Conservation (phyloP, 2,113 vertebrate genomes). For the Hippocampus barbouri region DNA sequence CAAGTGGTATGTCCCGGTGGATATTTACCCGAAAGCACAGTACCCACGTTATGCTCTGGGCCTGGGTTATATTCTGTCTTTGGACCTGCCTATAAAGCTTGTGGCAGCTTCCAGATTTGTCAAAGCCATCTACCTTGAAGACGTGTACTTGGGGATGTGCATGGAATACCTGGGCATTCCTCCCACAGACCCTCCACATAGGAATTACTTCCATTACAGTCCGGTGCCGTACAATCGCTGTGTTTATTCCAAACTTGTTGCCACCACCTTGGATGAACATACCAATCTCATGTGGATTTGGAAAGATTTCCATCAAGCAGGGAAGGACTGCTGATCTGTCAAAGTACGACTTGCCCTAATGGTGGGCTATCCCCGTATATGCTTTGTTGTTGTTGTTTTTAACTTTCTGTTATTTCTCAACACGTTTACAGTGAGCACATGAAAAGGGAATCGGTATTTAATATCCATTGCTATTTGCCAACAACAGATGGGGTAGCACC, state of each 20-base stretch:
- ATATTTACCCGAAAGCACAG: slow-evolving; percentile 5
- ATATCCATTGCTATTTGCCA: not conserved
- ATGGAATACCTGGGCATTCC: slow-evolving; percentile 52
- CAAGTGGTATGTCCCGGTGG: slow-evolving; percentile 68
- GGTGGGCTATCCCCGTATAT: too few relatives aligned
- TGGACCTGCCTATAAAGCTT: slow-evolving; percentile 50
- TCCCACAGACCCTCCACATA: not conserved
- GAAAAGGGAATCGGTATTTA: not conserved
- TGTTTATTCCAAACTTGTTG: slow-evolving; percentile 45
- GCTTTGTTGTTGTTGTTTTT: not conserved
- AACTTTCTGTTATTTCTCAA: not conserved
- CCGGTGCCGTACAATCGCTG: slow-evolving; percentile 46
- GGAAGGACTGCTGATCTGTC: slow-evolving; percentile 39
- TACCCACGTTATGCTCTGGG: slow-evolving; percentile 70
- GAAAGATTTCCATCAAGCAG: slow-evolving; percentile 50
- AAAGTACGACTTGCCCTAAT: not conserved
- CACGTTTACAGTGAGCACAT: not conserved
- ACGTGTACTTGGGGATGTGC: slow-evolving; percentile 66
- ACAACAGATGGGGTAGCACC: not conserved
- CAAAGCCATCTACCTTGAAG: slow-evolving; percentile 73
- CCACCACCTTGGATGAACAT: not conserved
- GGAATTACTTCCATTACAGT: slow-evolving; percentile 18
- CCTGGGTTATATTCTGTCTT: slow-evolving; percentile 70
- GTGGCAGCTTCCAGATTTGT: slow-evolving; percentile 47
- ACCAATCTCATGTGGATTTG: slow-evolving; percentile 30